These are phyloP conservation scores for Tetragnatha montana DNA, from an alignment of 2,888 invertebrate species.

Conservation along the genomic window DNA sequence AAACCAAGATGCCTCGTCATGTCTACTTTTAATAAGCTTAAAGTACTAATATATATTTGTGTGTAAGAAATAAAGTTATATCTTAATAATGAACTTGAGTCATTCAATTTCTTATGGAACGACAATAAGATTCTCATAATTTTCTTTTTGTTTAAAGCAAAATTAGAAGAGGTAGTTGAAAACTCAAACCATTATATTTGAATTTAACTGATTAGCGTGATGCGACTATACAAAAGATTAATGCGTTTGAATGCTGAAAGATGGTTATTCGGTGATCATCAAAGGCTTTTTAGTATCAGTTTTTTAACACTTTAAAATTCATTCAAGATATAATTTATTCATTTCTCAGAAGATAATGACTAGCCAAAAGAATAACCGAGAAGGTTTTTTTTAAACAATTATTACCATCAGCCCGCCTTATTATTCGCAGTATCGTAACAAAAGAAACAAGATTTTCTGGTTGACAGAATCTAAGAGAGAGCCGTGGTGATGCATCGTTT, in stretches of 20 bases:
- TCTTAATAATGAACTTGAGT: too few species aligned
- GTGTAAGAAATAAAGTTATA: too few species aligned
- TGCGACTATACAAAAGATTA: background rate
- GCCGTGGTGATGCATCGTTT: background rate
- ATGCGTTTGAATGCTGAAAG: background rate
- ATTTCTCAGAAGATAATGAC: background rate
- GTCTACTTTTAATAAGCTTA: too few species aligned
- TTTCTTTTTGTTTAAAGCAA: too few species aligned
- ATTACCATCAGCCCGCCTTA: background rate
- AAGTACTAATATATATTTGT: too few species aligned
- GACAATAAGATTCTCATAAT: too few species aligned
- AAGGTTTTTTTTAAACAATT: background rate
- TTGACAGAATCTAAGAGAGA: background rate
- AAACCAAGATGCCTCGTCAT: too few species aligned
- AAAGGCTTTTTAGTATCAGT: background rate
- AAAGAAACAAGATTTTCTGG: background rate
- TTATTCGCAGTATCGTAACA: background rate
- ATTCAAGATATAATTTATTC: background rate
- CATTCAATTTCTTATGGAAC: too few species aligned
- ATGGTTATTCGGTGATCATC: background rate
- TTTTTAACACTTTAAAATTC: background rate
- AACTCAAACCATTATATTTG: background rate
- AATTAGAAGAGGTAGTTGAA: too few species aligned
- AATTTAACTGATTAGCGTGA: background rate
- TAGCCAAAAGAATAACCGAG: background rate